Conservation (phyloP, 2,797 vertebrate genomes). For the Borostomias antarcticus region DNA sequence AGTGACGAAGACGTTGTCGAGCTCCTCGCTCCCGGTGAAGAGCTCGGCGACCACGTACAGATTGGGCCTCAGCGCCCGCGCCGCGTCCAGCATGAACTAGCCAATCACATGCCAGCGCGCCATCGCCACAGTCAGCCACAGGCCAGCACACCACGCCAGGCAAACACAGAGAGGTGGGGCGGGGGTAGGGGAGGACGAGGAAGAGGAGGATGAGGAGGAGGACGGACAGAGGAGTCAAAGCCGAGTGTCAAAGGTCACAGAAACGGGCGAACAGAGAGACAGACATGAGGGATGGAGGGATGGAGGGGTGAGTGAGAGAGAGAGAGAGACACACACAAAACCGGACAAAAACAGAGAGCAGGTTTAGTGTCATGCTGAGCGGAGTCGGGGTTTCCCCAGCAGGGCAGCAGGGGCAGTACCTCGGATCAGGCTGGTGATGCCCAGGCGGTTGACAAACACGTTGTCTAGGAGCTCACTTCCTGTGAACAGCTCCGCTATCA, state of each 20-base stretch:
- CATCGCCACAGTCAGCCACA: conserved; percentile 1
- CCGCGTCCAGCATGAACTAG: conserved; percentile 94
- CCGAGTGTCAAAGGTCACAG: conserved; percentile 49
- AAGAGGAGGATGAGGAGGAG: conserved; percentile 34
- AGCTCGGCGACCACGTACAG: conserved; percentile 97
- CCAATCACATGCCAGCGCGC: conserved; percentile 12
- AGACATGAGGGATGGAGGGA: conserved; percentile 6
- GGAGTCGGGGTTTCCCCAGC: not conserved
- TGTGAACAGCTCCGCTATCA: conserved; percentile 87
- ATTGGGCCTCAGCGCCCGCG: conserved; percentile 85
- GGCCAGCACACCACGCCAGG: conserved; percentile 48
- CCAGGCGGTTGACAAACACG: conserved; percentile 87
- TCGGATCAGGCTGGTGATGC: conserved; percentile 88
- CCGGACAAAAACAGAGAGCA: conserved; percentile 12
- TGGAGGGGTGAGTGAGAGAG: conserved; percentile 8
- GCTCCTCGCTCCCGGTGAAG: conserved; percentile 97
- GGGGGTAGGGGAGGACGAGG: too few relatives aligned
- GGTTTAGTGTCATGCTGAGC: conserved; percentile 37
- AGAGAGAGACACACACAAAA: conserved; percentile 33
- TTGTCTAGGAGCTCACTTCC: conserved; percentile 87
- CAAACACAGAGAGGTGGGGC: too few relatives aligned
- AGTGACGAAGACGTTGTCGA: conserved; percentile 98
- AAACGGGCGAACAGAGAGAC: conserved; percentile 39
- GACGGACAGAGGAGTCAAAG: conserved; percentile 12
- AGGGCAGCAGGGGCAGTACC: conserved; percentile 66